Base-by-base conservation (phyloP, 2,888 invertebrate genomes). In the Caenorhabditis sp. region DNA sequence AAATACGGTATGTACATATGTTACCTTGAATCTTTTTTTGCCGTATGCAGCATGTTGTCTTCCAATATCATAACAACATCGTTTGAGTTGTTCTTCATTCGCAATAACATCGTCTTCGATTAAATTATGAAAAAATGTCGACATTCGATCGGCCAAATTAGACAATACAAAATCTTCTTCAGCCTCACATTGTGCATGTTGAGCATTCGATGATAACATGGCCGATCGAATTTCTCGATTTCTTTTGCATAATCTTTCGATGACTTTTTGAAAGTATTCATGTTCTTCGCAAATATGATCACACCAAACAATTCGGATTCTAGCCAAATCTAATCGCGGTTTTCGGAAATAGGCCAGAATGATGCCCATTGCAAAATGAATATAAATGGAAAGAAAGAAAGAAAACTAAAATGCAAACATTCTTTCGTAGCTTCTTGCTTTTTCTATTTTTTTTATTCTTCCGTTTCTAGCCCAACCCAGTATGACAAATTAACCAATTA, bases 261-360 rank as follows among this genome's bases (percentile, higher is more conserved):
- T 62, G 2, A 73, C 73, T 69, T 73, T 24, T 55, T 73, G 73
- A 66, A 73, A 69, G 66, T 73, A 73, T n/a, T 62, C 58, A 37
- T 73, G 66, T 51, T 63, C 62, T 12, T 55, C 62, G 43, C 59
- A 59, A 60, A 73, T 73, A 57, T 69, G 73, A 31, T 73, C 69
- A 26, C 69, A 55, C 73, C 73, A 73, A 43, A 73, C 69, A 3
- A 50, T 31, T 17, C 66, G 68, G 62, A 73, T 62, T n/a, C 69
- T n/a, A 0, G 62, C 69, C 14, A 69, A 50, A 58, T 73, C 73
- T 1, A 73, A 19, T 21, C 57, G 58, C 0, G 73, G 69, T 27
- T 58, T 62, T 26, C 73, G 73, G 21, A 73, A 73, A 63, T 63
- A 73, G 1, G 73, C 68, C 24, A 73, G 23, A 60, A 73, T 66